Base-by-base conservation (phyloP, 1,140 invertebrate genomes). In the Trichonephila clavata region DNA sequence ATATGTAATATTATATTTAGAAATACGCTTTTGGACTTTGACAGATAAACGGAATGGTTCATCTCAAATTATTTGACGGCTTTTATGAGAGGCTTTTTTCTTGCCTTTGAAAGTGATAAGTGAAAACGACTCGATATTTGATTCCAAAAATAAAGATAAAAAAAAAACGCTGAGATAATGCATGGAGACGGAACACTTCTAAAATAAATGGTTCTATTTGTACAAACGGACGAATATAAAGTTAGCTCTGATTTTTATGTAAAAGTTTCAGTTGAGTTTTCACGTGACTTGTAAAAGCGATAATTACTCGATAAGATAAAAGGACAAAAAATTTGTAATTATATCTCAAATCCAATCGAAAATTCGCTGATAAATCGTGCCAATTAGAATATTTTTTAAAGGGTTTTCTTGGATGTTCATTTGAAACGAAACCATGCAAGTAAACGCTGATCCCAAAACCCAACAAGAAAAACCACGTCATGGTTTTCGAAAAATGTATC, bases 401-500 rank as follows among this genome's bases (percentile, higher is more conserved):
- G 43, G 43, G 5, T 50, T 50, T 50, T 50, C 13, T 1, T 21
- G 14, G 21, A 18, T 5, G 5, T 61, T 21, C 60, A 21, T 61
- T 21, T 14, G 60, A 50, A 77, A 77, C 27, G 27, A 32, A 39
- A 39, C 10, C 6, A 77, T 77, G 68, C 14, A 14, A 4, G 68
- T 39, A 5, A 68, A 27, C 27, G 5, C 8, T 50, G 43, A 50
- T 50, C 43, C 43, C 43, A 50, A 50, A 50, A 18, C 13, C 18
- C 27, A 77, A 27, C 24, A n/a, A 24, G 63, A 68, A 27, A 27
- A 39, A 32, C 6, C 24, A 32, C 27, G 27, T 20, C 24, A 77
- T 77, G 90, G 90, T 5, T 27, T 93, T n/a, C 86, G 59, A 59
- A 94, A 94, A 61, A 92, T 94, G 94, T 94, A 92, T 86, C 65